These are phyloP conservation scores for Sakesphorus luctuosus DNA, from an alignment of 2,113 vertebrate species.

Conservation along the genomic window DNA sequence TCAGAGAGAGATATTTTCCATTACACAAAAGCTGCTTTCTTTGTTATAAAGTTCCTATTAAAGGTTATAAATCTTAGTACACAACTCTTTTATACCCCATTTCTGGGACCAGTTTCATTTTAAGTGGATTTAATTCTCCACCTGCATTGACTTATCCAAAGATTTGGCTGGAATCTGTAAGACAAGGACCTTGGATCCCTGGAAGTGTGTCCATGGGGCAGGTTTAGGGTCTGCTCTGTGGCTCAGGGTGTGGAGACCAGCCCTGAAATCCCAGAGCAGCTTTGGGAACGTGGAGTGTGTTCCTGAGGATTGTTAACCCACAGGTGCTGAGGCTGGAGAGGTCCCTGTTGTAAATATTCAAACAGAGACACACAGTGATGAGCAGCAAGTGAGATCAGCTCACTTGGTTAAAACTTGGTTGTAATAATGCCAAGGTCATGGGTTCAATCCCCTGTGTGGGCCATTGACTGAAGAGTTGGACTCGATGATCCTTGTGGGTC, in stretches of 20 bases:
- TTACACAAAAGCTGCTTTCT: neutral
- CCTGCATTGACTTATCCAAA: neutral
- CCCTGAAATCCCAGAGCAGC: neutral
- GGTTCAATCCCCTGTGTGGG: no score
- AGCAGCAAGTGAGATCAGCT: neutral
- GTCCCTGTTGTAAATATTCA: neutral
- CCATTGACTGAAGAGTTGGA: no score
- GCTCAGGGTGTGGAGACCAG: neutral
- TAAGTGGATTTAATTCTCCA: neutral
- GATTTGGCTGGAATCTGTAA: neutral
- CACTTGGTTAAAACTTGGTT: no score
- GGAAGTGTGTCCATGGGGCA: fast-evolving
- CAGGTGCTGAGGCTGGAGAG: neutral
- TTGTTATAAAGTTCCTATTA: neutral
- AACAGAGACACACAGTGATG: neutral
- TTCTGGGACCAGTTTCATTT: neutral
- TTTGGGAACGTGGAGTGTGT: neutral
- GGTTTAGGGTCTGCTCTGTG: neutral
- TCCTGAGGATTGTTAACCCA: neutral
- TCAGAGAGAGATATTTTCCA: neutral
- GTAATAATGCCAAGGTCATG: no score
- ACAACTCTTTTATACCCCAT: neutral
- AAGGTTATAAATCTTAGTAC: neutral
- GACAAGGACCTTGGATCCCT: neutral
- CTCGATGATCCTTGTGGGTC: no score